Evolutionary conservation across 2,113 vertebrate genomes (phyloP).

Genomic region (Halichoeres trimaculatus): DNA sequence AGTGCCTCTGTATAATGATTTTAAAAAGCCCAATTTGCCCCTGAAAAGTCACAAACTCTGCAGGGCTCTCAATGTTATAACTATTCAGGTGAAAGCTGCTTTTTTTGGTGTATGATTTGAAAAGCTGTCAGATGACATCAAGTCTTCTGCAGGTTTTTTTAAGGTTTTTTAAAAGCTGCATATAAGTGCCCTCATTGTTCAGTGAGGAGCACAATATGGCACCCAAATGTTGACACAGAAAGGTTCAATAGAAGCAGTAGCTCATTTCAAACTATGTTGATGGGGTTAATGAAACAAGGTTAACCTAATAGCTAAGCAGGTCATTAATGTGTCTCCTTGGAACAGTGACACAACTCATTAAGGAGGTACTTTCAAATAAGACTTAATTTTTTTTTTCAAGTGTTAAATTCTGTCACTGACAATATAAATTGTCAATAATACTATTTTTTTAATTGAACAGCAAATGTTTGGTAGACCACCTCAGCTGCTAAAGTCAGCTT

Average conservation of each 20-base stretch:
- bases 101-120: constrained; percentile 3
- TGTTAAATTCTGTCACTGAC: no score
- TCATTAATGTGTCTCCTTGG: no score
- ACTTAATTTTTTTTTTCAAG: no score
- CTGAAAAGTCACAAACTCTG: constrained; percentile 11
- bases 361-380: no score
- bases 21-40: neutral
- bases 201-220: neutral
- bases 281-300: no score
- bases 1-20: neutral
- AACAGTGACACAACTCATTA: no score
- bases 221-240: neutral
- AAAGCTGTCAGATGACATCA: constrained; percentile 4
- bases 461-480: no score
- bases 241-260: neutral
- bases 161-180: neutral
- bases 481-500: no score
- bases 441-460: no score
- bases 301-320: no score
- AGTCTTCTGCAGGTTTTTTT: neutral
- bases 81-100: constrained; percentile 19
- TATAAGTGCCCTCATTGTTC: neutral
- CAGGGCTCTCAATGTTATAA: neutral
- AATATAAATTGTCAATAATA: no score
- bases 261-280: no score